Conservation (phyloP, 2,888 invertebrate species). For the Prosopocoilus inquinatus region DNA sequence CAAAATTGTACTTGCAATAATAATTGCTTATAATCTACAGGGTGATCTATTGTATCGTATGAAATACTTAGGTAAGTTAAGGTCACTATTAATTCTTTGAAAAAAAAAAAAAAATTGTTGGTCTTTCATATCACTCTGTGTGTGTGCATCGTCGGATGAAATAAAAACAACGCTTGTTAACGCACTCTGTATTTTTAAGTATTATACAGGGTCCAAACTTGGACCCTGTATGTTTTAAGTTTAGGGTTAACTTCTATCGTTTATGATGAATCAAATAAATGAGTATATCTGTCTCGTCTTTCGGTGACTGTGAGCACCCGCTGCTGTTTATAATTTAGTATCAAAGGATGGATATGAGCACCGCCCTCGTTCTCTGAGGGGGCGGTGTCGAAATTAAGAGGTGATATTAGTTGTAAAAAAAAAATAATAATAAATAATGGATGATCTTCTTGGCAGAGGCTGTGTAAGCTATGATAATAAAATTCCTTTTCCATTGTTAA, state of each 20-base stretch:
- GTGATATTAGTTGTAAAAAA: slow-evolving; percentile 38
- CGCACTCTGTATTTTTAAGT: too few species aligned
- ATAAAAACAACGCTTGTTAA: neutral
- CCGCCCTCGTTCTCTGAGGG: neutral
- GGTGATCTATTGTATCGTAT: neutral
- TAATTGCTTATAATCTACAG: slow-evolving; percentile 1
- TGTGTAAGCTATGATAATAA: slow-evolving; percentile 23
- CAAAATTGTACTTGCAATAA: neutral
- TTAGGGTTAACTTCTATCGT: too few species aligned
- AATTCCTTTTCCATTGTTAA: neutral
- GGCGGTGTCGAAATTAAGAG: slow-evolving; percentile 30
- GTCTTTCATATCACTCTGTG: neutral
- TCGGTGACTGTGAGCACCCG: neutral
- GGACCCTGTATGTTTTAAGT: too few species aligned
- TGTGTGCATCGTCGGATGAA: neutral
- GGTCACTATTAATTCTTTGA: neutral
- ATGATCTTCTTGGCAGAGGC: slow-evolving; percentile 31
- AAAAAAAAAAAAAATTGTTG: neutral
- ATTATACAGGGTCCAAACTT: too few species aligned
- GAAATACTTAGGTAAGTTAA: neutral
- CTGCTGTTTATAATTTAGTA: neutral
- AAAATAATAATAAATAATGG: too few species aligned
- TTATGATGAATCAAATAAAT: too few species aligned
- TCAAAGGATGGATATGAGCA: neutral
- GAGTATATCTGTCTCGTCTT: neutral